Conservation (phyloP, 2,888 invertebrate species). For the Agrochola lychnidis region DNA sequence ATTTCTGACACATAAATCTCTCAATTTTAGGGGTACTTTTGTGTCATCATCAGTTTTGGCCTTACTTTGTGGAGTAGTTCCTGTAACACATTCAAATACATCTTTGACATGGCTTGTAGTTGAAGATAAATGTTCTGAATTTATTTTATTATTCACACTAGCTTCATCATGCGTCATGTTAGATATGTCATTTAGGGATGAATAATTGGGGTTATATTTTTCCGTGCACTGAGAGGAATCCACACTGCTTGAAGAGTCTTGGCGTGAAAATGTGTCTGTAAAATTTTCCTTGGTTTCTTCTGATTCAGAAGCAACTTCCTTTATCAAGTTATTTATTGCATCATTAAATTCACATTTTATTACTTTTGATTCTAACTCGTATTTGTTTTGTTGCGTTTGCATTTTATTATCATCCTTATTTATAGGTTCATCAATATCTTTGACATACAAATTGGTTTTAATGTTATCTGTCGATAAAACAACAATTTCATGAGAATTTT, state of each 20-base stretch:
- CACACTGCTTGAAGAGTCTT: conserved; percentile 91
- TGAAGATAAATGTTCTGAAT: conserved; percentile 66
- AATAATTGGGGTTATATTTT: conserved; percentile 91
- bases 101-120: conserved; percentile 83
- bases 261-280: conserved; percentile 84
- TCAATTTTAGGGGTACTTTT: conserved; percentile 88
- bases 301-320: conserved; percentile 84
- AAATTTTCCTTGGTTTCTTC: conserved; percentile 75
- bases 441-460: conserved; percentile 84
- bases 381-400: conserved; percentile 65
- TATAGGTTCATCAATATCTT: conserved; percentile 74
- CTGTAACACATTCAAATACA: conserved; percentile 85
- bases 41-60: conserved; percentile 51
- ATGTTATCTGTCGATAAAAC: conserved; percentile 84
- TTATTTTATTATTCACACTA: conserved; percentile 69
- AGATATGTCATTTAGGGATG: conserved; percentile 91
- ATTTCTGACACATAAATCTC: conserved; percentile 92
- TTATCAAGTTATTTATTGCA: conserved; percentile 87
- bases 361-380: conserved; percentile 84
- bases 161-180: conserved; percentile 89
- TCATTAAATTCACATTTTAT: conserved; percentile 87
- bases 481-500: conserved; percentile 80
- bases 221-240: conserved; percentile 93
- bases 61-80: conserved; percentile 69
- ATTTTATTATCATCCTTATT: conserved; percentile 41